Conservation (phyloP, 2,113 vertebrate genomes). For the Laticauda laticaudata region DNA sequence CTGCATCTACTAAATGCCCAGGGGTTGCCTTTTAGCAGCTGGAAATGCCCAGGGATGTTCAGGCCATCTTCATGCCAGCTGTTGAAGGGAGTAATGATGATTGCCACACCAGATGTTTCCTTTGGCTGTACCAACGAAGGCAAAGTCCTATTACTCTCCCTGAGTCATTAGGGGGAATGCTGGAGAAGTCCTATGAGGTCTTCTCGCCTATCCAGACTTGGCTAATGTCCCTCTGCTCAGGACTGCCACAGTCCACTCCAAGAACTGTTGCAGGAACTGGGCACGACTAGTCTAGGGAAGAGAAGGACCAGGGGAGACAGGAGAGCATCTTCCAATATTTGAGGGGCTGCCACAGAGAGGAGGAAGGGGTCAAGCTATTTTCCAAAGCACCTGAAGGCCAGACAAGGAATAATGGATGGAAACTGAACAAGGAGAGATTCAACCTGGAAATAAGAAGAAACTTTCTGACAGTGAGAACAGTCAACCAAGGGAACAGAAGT, state of each 20-base stretch:
- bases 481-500: too few relatives aligned
- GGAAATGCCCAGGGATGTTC: neutral
- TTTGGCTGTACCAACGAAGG: neutral
- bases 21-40: neutral
- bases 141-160: neutral
- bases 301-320: too few relatives aligned
- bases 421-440: too few relatives aligned
- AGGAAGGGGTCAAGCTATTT: too few relatives aligned
- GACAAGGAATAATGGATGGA: too few relatives aligned
- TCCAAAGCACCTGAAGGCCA: too few relatives aligned
- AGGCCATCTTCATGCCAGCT: neutral
- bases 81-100: neutral
- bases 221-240: slow-evolving; percentile 5
- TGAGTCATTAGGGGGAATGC: neutral
- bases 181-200: slow-evolving; percentile 59
- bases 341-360: too few relatives aligned
- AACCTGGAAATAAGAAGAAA: too few relatives aligned
- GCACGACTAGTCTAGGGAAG: too few relatives aligned
- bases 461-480: too few relatives aligned
- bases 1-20: neutral
- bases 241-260: neutral
- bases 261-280: neutral
- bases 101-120: neutral
- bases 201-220: neutral
- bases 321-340: too few relatives aligned